Evolutionary conservation across 2,113 vertebrate genomes (phyloP).

Genomic region (Tichodroma muraria): DNA sequence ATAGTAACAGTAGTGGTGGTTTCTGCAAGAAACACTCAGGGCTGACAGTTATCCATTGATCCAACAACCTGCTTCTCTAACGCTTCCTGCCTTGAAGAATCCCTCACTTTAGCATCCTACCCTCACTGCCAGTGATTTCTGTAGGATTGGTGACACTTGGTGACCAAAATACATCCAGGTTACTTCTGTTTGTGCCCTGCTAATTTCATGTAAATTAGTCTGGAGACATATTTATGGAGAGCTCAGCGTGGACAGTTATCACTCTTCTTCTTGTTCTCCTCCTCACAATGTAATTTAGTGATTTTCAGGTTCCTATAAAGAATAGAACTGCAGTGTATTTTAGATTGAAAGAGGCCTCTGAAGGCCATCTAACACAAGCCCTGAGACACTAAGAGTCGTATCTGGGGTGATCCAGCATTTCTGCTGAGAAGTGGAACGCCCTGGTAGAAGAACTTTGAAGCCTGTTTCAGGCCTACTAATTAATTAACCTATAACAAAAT

Average conservation of each 20-base stretch:
- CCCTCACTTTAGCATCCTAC: neutral
- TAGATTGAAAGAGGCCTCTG: neutral
- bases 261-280: neutral
- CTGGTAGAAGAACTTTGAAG: neutral
- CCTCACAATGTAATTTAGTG: neutral
- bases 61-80: neutral
- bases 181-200: neutral
- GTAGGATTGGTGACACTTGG: neutral
- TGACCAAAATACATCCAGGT: neutral
- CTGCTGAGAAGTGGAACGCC: neutral
- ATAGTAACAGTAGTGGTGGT: neutral
- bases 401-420: neutral
- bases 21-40: neutral
- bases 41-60: neutral
- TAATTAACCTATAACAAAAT: neutral
- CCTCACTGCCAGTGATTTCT: neutral
- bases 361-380: neutral
- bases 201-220: neutral
- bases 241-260: neutral
- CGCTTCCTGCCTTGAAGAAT: neutral
- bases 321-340: neutral
- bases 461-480: neutral
- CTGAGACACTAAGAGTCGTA: neutral
- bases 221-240: neutral
- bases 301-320: neutral